A percentile compares a stretch with the other conserved stretches of the same genome.
These are phyloP conservation scores for Rhinoderma darwinii DNA, from an alignment of 2,113 vertebrate genomes.

Conservation along the genomic window DNA sequence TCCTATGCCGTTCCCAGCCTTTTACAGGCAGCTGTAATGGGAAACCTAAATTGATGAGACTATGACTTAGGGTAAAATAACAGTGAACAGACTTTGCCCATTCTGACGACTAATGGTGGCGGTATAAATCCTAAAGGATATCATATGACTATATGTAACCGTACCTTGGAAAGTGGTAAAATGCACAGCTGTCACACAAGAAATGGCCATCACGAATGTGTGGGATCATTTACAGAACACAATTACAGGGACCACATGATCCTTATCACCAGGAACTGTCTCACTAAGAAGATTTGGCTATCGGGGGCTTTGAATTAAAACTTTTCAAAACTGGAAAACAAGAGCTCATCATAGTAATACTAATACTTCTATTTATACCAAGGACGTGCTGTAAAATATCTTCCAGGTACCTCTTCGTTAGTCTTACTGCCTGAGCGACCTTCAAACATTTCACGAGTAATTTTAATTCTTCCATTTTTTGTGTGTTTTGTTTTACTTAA, in stretches of 20 bases:
- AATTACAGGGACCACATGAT: slow-evolving; percentile 43
- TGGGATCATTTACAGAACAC: background rate
- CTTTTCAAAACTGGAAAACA: slow-evolving; percentile 5
- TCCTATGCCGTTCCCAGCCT: background rate
- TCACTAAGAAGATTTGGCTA: background rate
- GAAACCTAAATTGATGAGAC: slow-evolving; percentile 45
- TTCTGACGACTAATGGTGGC: slow-evolving; percentile 46
- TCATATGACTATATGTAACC: slow-evolving; percentile 53
- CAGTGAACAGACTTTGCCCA: slow-evolving; percentile 40
- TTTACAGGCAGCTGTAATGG: slow-evolving; percentile 35
- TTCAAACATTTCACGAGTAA: too few relatives aligned
- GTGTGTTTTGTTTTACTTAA: too few relatives aligned
- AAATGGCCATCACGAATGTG: slow-evolving; percentile 20
- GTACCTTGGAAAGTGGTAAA: slow-evolving; percentile 39
- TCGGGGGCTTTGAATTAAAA: slow-evolving; percentile 28
- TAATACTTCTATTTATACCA: background rate
- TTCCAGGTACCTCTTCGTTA: too few relatives aligned
- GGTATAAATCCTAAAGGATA: slow-evolving; percentile 41
- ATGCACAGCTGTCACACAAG: slow-evolving; percentile 51
- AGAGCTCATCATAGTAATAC: background rate
- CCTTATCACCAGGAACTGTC: background rate
- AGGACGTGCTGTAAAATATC: too few relatives aligned
- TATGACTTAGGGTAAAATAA: slow-evolving; percentile 14
- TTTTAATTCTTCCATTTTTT: too few relatives aligned
- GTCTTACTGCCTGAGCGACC: too few relatives aligned